Base-by-base conservation (phyloP, 2,797 vertebrate species). In the Spheniscus humboldti region DNA sequence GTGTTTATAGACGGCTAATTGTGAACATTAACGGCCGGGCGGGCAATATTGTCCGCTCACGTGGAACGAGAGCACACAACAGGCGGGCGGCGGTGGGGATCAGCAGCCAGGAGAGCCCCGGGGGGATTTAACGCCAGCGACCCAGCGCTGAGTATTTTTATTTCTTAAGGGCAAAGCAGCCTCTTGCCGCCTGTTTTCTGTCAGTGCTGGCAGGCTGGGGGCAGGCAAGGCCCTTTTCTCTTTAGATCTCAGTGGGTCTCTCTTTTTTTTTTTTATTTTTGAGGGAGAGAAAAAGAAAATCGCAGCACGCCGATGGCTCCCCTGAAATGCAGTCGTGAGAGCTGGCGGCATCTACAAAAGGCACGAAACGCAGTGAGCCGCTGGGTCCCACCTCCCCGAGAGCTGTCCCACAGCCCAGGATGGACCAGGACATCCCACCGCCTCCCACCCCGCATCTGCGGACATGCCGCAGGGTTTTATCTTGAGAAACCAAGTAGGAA, bases 301-400 rank as follows among this genome's bases (percentile, higher is more conserved):
- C 1, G 6, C 0, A 0, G 17, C 18, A 43, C 2, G 2, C 25
- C 2, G 0, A n/a, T 5, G 2, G 9, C 25, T 62, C 72, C 37
- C 69, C 37, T 11, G 0, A 48, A 87, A 74, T 0, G 0, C 50
- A 39, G n/a, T 52, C 0, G 0, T 25, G 48, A 68, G 23, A 88
- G 35, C 47, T 11, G 33, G 12, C 2, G 3, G 64, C 57, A 45
- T 31, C 31, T 53, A 15, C 60, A 28, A 62, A 68, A 60, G 23
- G 31, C 43, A 80, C 0, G 0, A 41, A 71, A 52, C 2, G 1
- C 0, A 0, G 48, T 8, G 18, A 82, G 62, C 33, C 3, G 3
- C 18, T 20, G 41, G 13, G 17, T 89, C 48, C 71, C 77, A 43
- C 28, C 53, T 75, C 31, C 69, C 53, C 7, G 1, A 53, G 73